A percentile compares a stretch with the other conserved stretches of the same genome.
phyloP scores from a whole-genome alignment of 2,113 vertebrate species.

The Carassius auratus region DNA sequence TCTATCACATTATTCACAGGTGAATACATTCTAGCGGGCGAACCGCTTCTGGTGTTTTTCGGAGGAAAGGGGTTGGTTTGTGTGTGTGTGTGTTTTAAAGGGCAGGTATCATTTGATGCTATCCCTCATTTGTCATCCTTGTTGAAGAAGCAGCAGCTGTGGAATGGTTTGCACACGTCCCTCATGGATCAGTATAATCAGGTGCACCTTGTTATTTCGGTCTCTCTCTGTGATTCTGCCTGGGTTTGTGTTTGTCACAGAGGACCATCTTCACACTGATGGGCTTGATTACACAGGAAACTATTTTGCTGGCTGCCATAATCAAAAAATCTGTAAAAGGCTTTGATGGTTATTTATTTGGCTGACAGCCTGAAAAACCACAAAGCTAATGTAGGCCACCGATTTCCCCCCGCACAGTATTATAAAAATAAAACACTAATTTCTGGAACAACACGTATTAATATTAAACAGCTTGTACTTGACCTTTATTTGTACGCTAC shows the following conservation, averaged over 20 bases:
- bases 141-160: not conserved
- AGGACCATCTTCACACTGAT: slow-evolving; percentile 2
- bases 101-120: not conserved
- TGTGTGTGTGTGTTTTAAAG: not conserved
- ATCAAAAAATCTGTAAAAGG: slow-evolving; percentile 4
- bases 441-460: not conserved
- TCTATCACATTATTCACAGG: too few species aligned
- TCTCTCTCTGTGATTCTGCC: slow-evolving; percentile 17
- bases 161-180: slow-evolving; percentile 10
- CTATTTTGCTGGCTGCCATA: slow-evolving; percentile 15
- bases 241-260: not conserved
- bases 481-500: not conserved
- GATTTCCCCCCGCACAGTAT: slow-evolving; percentile 11
- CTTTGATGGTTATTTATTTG: slow-evolving; percentile 8
- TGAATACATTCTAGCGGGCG: not conserved
- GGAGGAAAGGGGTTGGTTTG: not conserved
- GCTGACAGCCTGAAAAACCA: slow-evolving; percentile 17
- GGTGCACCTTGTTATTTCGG: slow-evolving; percentile 11
- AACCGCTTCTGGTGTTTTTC: not conserved
- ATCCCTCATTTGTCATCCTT: not conserved
- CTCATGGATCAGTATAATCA: not conserved
- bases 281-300: slow-evolving; percentile 35
- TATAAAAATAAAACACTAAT: slow-evolving; percentile 23
- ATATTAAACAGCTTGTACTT: slow-evolving; percentile 5
- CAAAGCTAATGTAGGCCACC: slow-evolving; percentile 15